These are phyloP conservation scores for Ginglymostoma cirratum DNA, from an alignment of 2,113 vertebrate genomes.

Conservation along the genomic window DNA sequence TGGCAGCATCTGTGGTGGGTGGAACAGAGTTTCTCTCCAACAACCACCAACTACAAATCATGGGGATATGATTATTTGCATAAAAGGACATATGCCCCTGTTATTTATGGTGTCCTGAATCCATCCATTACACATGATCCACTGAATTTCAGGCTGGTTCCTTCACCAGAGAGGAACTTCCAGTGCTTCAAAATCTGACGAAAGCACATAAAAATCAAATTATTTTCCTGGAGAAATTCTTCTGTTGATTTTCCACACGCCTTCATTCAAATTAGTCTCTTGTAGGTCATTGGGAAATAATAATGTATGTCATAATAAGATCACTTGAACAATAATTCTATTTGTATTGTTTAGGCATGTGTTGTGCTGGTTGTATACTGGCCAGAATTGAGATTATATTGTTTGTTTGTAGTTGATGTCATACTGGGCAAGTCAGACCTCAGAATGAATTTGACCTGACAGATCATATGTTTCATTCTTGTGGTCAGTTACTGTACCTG, in stretches of 20 bases:
- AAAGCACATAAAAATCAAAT: background rate
- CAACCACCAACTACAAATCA: background rate
- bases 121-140: background rate
- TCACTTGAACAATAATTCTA: background rate
- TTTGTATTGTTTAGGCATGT: background rate
- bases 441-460: too few relatives aligned
- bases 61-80: background rate
- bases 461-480: too few relatives aligned
- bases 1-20: too few relatives aligned
- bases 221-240: background rate
- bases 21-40: too few relatives aligned
- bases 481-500: too few relatives aligned
- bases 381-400: background rate
- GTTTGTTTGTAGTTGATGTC: too few relatives aligned
- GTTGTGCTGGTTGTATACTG: background rate
- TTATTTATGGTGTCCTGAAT: background rate
- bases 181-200: too few relatives aligned
- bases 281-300: background rate
- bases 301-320: background rate
- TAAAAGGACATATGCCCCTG: background rate
- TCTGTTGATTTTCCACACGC: background rate
- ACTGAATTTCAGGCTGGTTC: background rate
- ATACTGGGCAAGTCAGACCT: too few relatives aligned
- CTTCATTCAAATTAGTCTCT: background rate
- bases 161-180: background rate